phyloP scores from a whole-genome alignment of 2,888 invertebrate genomes.

The Cantharis rufa region DNA sequence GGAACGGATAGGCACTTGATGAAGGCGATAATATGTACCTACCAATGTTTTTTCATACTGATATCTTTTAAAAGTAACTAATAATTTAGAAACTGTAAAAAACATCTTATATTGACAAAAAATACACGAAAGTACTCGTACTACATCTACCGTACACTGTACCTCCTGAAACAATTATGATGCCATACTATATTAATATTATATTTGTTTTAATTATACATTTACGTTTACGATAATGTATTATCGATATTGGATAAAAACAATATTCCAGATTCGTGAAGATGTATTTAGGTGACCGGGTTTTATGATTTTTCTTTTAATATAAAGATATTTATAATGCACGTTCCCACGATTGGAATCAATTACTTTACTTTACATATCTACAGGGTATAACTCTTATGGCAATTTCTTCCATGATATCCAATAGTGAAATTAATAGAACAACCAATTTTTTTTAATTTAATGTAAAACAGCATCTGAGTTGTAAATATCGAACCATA shows the following conservation, averaged over 20 bases:
- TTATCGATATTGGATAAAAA: background rate
- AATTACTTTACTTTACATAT: constrained; percentile 38
- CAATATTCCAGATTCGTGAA: background rate
- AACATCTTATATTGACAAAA: too few species aligned
- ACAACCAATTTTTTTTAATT: background rate
- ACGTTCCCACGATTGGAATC: constrained; percentile 38
- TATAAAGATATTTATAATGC: constrained; percentile 7
- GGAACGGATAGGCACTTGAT: too few species aligned
- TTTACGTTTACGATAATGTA: background rate
- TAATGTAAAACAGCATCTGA: too few species aligned
- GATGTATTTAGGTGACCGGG: constrained; percentile 1
- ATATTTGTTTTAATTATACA: background rate
- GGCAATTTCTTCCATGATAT: background rate
- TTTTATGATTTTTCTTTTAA: background rate
- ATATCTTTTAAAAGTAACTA: too few species aligned
- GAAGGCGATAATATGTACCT: too few species aligned
- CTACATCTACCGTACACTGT: too few species aligned
- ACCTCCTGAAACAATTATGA: too few species aligned
- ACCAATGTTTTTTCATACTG: too few species aligned
- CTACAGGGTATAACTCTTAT: constrained; percentile 26
- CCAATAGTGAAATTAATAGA: background rate
- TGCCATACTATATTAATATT: background rate
- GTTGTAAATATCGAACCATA: too few species aligned
- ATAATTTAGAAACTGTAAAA: too few species aligned
- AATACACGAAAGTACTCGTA: too few species aligned